Percentiles rank a stretch among this genome's conserved stretches.
phyloP scores from a whole-genome alignment of 23 tunicate species.

The Aplidium turbinatum region DNA sequence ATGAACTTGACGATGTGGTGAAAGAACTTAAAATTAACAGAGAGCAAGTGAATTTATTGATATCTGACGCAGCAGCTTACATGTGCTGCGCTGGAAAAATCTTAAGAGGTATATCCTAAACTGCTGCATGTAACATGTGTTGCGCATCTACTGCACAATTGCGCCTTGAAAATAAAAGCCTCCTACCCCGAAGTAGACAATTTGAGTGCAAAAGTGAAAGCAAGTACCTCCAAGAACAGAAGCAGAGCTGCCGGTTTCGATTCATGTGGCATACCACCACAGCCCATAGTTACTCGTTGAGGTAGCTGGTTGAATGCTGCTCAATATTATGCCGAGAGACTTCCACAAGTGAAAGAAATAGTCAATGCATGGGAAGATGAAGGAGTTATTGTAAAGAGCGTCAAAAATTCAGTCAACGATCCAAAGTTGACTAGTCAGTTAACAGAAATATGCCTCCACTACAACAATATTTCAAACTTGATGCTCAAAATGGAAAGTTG shows the following conservation, averaged over 20 bases:
- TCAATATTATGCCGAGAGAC: no score
- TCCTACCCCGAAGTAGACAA: slow-evolving; percentile 22
- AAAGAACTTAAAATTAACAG: slow-evolving; percentile 1
- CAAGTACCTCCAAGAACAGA: slow-evolving; percentile 25
- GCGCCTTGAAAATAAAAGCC: slow-evolving; percentile 18
- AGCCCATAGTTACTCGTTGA: slow-evolving; percentile 31
- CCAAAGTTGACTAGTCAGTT: no score
- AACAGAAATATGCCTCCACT: no score
- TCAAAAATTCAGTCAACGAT: no score
- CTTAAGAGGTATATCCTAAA: slow-evolving; percentile 14
- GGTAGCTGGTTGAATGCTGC: slow-evolving; percentile 30
- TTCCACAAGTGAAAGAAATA: no score
- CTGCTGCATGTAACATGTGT: slow-evolving; percentile 25
- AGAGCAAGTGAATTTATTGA: slow-evolving; percentile 22
- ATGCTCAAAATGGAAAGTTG: no score
- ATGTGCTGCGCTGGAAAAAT: slow-evolving; percentile 27
- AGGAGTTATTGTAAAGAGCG: no score
- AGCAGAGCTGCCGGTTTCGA: slow-evolving; percentile 36
- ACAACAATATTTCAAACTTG: no score
- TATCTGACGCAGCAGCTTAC: slow-evolving; percentile 38
- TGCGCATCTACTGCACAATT: slow-evolving; percentile 20
- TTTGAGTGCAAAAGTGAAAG: slow-evolving; percentile 30
- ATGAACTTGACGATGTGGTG: slow-evolving; percentile 36
- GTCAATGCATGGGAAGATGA: no score
- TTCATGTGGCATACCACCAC: slow-evolving; percentile 19